Evolutionary conservation across 2,888 invertebrate species (phyloP), one percentile per base, ranked within the genome.

Genomic region (Andrena minutula): DNA sequence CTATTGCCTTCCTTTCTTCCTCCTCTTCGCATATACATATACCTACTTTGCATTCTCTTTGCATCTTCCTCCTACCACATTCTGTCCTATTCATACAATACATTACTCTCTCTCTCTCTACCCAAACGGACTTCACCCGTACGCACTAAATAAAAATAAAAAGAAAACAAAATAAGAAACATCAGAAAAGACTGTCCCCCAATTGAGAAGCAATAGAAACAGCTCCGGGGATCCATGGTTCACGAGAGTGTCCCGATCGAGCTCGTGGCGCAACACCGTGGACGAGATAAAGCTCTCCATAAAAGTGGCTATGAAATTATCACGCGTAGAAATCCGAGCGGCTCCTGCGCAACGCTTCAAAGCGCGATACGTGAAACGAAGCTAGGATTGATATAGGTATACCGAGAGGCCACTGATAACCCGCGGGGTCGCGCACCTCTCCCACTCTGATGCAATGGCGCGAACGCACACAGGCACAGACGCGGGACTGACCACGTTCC

Each of bases 341-440:
- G 69, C 79, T 88, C 87, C 88, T 87, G 89, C 87, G 89, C 82
- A 89, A 85, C 86, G 83, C 53, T 83, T 72, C 73, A 26, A 73
- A 84, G 81, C 70, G 86, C 80, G 82, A 86, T 88, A 88, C 88
- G 89, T 89, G 88, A 81, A 79, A 88, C 83, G 84, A 73, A 88
- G 88, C 89, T 89, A 86, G 89, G 86, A 91, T 88, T 89, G 87
- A 90, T 91, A 90, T 91, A 91, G 91, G 91, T 91, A 91, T 84
- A 78, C 75, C 82, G 89, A 88, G 90, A 89, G 86, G 80, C 87
- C 86, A 82, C 82, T 88, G 93, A 93, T 93, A 93, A 93, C 92
- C 92, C 69, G 88, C 68, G 76, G 88, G 92, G 93, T 93, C 92
- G 90, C 91, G 89, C 92, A 91, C 91, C 91, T 92, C 92, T 91